Percentiles rank a stretch among this genome's conserved stretches.
Evolutionary conservation across 2,113 vertebrate genomes (phyloP).

Genomic region (Salvator merianae): DNA sequence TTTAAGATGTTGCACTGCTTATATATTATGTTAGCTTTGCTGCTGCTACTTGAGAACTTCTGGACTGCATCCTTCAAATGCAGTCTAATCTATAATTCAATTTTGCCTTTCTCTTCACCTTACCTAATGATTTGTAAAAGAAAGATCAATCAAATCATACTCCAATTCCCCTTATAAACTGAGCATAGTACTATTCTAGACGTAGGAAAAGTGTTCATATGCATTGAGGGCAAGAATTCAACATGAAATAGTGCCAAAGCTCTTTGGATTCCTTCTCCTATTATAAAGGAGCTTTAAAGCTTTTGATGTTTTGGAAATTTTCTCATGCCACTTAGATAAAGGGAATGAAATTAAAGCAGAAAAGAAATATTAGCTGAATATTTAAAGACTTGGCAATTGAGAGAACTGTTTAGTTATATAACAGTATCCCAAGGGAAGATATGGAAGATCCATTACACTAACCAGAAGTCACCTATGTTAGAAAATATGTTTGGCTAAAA

Average conservation of each 20-base stretch:
- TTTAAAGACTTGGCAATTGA: conserved; percentile 21
- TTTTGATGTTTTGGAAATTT: conserved; percentile 22
- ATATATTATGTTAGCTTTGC: no score
- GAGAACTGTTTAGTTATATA: background rate
- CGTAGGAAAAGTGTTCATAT: conserved; percentile 12
- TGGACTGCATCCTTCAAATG: background rate
- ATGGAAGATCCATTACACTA: conserved; percentile 13
- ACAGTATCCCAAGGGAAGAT: conserved; percentile 1
- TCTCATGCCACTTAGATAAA: conserved; percentile 23
- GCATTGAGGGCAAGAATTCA: conserved; percentile 16
- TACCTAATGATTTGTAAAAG: background rate
- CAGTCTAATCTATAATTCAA: background rate
- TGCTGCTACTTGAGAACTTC: background rate
- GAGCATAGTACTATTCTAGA: background rate
- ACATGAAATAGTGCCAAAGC: background rate
- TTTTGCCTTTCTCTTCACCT: background rate
- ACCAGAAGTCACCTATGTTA: background rate
- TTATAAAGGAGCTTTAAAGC: background rate
- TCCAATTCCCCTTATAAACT: background rate
- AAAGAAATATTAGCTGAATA: conserved; percentile 27
- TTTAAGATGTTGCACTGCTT: no score
- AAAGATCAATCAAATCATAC: background rate
- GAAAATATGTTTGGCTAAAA: conserved; percentile 9
- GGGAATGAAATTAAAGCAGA: conserved; percentile 28
- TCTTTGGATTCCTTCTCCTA: conserved; percentile 16